Conservation (phyloP, 1,140 invertebrate species). For the Globodera ellingtonae region DNA sequence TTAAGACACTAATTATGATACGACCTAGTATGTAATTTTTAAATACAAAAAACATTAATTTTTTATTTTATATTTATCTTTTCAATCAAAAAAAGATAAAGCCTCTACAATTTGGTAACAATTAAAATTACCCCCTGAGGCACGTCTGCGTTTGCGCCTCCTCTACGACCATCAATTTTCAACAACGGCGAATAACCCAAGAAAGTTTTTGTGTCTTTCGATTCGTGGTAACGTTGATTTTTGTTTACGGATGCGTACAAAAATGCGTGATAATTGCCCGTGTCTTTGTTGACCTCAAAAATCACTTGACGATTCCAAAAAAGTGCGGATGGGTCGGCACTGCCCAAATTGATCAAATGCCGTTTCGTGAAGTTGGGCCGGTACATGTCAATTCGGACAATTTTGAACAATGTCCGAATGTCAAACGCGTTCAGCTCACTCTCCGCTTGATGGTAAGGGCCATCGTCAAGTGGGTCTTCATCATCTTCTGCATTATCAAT, state of each 20-base stretch:
- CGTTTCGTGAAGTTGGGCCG: not conserved
- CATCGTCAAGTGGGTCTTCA: not conserved
- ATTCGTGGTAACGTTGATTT: not conserved
- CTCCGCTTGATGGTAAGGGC: conserved; percentile 32
- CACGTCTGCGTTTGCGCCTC: not conserved
- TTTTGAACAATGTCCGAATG: not conserved
- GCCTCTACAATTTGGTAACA: not conserved
- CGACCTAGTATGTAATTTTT: too few relatives aligned
- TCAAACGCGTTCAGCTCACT: conserved; percentile 37
- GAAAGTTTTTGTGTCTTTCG: not conserved
- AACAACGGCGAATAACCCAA: not conserved
- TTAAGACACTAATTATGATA: too few relatives aligned
- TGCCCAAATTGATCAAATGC: not conserved
- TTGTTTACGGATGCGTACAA: not conserved
- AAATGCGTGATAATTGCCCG: not conserved
- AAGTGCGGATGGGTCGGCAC: not conserved
- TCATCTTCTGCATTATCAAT: not conserved
- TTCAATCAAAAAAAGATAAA: not conserved
- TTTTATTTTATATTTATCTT: too few relatives aligned
- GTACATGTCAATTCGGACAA: not conserved
- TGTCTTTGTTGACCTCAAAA: not conserved
- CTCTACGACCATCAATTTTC: not conserved
- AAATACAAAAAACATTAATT: too few relatives aligned
- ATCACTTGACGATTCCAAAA: not conserved
- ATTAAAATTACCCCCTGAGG: too few relatives aligned